Base-by-base conservation (phyloP, 1,140 invertebrate genomes). In the Drosophila truncata region DNA sequence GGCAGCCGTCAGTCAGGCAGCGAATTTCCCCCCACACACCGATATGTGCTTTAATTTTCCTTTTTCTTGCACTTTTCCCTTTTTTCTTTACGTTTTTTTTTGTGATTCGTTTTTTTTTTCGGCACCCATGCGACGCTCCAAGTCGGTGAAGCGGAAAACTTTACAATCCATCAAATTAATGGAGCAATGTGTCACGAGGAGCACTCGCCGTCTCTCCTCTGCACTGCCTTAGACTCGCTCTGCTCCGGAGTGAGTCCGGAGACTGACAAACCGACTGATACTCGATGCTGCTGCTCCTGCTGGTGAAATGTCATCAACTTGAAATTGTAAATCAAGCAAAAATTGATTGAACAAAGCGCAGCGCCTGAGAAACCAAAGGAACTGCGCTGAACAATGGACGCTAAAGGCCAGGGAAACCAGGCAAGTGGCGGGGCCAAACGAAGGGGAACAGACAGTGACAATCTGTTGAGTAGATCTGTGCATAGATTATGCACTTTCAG, bases 141-240 rank as follows among this genome's bases (percentile, higher is more conserved):
- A 85, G 74, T 76, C 80, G 76, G 52, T 90, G 78, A 85, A 91
- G 85, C 85, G 67, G 69, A 85, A 90, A 90, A 90, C 85, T 90
- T 90, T 90, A 90, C 85, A 90, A 90, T 90, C 85, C 85, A 90
- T 90, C 85, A 90, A 90, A 90, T 90, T 90, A 90, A 90, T 90
- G 85, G 86, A 90, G 85, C 85, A 90, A 90, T 90, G 85, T 90
- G 85, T 90, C 85, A 90, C 85, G 73, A 78, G 82, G 66, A 72
- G 73, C 80, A 59, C 69, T 73, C 66, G 55, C 44, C 54, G 49
- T 37, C 52, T 37, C 69, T 46, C 49, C 49, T 33, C 27, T 50
- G 49, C 27, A 18, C 29, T 2, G 46, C 18, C 42, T 50, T 60
- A 46, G 58, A 33, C 25, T 58, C 52, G 41, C 41, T 37, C 61